Conservation (phyloP, 2,888 invertebrate genomes). For the Nomada flava region DNA sequence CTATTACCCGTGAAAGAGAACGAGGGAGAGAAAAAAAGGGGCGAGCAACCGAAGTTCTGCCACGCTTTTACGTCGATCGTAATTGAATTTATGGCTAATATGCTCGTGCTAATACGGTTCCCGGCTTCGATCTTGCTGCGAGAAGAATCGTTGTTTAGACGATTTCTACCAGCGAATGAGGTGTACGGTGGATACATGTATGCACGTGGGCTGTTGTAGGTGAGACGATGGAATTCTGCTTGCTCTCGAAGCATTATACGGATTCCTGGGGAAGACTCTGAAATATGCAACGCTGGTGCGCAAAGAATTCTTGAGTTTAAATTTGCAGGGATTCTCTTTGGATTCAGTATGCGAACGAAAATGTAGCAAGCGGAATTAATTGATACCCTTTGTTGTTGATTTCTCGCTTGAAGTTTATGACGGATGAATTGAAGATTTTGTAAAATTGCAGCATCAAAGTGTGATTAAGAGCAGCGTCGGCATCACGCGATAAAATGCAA, state of each 20-base stretch:
- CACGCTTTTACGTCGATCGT: constrained; percentile 51
- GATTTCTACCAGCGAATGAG: not conserved
- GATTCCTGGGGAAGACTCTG: not conserved
- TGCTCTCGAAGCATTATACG: not conserved
- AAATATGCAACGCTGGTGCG: not conserved
- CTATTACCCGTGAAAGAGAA: not conserved
- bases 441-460: no score
- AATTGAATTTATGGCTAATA: constrained; percentile 58
- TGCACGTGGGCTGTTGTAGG: not conserved
- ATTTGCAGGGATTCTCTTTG: no score
- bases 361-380: no score
- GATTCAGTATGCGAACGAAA: no score
- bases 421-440: no score
- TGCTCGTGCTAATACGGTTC: constrained; percentile 16
- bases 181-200: no score
- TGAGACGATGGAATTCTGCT: not conserved
- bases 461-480: no score
- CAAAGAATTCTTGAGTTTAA: not conserved
- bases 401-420: no score
- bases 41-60: constrained; percentile 26
- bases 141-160: not conserved
- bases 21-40: not conserved
- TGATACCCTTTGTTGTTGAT: no score
- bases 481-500: not conserved
- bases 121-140: not conserved